A percentile compares a stretch with the other conserved stretches of the same genome.
These are phyloP conservation scores for Carpatolechia fugitivella DNA, from an alignment of 2,888 invertebrate genomes.

Conservation along the genomic window DNA sequence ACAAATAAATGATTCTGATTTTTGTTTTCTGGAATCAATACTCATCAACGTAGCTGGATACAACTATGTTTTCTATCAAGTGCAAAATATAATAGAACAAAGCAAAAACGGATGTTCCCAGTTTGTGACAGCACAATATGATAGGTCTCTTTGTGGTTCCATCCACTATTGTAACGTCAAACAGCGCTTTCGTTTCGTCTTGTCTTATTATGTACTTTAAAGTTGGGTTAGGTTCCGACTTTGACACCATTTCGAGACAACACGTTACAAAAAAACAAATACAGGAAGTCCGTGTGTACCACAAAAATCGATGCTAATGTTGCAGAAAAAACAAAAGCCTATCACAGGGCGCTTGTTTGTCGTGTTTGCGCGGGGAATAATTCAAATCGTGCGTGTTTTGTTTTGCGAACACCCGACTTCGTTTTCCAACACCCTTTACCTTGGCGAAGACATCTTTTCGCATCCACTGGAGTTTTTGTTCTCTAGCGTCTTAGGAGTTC, in stretches of 20 bases:
- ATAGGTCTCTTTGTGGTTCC: constrained; percentile 10
- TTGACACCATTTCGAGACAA: not conserved
- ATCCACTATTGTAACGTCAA: not conserved
- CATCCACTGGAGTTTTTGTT: not conserved
- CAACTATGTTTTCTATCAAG: too few species aligned
- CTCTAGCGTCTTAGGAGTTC: not conserved
- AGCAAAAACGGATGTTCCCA: not conserved
- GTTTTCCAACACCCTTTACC: constrained; percentile 19
- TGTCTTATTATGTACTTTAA: not conserved
- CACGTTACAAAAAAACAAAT: not conserved
- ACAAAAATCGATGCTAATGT: constrained; percentile 8
- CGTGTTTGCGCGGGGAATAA: constrained; percentile 42
- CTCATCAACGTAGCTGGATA: too few species aligned
- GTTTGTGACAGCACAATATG: constrained; percentile 15
- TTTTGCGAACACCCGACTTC: constrained; percentile 40
- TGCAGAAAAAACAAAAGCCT: constrained; percentile 8
- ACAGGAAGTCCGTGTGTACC: not conserved
- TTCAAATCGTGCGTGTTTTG: constrained; percentile 54
- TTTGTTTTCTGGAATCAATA: too few species aligned
- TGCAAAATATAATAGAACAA: constrained; percentile 3
- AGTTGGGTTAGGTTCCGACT: not conserved
- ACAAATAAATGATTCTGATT: too few species aligned
- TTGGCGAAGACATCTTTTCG: not conserved
- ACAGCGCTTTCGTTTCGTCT: not conserved
- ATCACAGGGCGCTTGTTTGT: constrained; percentile 6